These are phyloP conservation scores for Xestia rhomboidea DNA, from an alignment of 2,888 invertebrate genomes.

Conservation along the genomic window DNA sequence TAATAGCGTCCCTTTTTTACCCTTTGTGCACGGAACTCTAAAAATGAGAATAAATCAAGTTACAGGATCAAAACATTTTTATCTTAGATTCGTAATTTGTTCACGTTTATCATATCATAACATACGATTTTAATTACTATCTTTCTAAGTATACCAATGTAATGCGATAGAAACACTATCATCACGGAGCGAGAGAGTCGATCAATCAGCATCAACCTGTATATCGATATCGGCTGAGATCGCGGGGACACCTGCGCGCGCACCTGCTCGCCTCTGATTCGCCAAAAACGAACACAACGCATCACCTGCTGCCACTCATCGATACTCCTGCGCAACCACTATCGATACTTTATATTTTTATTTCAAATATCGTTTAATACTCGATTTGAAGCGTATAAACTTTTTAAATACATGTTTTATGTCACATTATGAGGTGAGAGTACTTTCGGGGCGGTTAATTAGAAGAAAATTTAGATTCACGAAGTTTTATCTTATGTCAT, in stretches of 20 bases:
- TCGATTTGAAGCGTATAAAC: neutral
- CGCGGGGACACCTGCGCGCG: slow-evolving; percentile 84
- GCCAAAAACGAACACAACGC: slow-evolving; percentile 86
- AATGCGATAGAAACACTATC: neutral
- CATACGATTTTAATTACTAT: neutral
- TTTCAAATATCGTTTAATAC: slow-evolving; percentile 29
- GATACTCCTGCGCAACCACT: slow-evolving; percentile 64
- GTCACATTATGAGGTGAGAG: neutral
- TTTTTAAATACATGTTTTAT: neutral
- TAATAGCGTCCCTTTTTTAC: too few species aligned
- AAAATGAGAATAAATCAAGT: neutral
- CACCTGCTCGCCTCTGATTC: slow-evolving; percentile 88
- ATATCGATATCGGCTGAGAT: slow-evolving; percentile 84
- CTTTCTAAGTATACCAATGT: neutral
- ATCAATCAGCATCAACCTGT: slow-evolving; percentile 76
- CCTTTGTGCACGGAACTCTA: too few species aligned
- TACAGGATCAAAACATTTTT: neutral
- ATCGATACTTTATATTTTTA: slow-evolving; percentile 49
- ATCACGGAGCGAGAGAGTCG: slow-evolving; percentile 15
- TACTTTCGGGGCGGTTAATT: neutral
- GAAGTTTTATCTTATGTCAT: neutral
- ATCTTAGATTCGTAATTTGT: neutral
- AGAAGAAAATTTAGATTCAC: neutral
- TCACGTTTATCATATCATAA: neutral
- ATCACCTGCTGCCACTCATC: slow-evolving; percentile 84